phyloP scores from a whole-genome alignment of 2,797 vertebrate genomes.

The Nannoperca australis region DNA sequence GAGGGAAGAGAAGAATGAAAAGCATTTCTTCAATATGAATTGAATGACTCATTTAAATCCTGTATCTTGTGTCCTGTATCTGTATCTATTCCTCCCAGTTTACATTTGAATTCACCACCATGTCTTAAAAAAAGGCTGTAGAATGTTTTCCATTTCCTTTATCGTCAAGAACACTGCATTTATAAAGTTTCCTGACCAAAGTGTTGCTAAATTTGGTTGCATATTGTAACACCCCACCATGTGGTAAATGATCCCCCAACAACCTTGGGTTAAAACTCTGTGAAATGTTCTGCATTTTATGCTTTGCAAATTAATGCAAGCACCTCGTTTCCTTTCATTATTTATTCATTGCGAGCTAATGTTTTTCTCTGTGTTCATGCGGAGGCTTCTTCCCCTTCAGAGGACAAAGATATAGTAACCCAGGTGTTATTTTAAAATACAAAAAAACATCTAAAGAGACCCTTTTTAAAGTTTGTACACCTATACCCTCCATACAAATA shows the following conservation, averaged over 20 bases:
- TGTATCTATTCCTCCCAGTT: conserved; percentile 23
- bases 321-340: conserved; percentile 79
- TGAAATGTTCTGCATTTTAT: conserved; percentile 67
- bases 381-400: conserved; percentile 53
- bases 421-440: conserved; percentile 50
- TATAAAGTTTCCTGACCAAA: conserved; percentile 63
- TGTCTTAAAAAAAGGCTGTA: conserved; percentile 28
- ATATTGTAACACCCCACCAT: conserved; percentile 58
- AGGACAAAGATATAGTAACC: conserved; percentile 54
- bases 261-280: conserved; percentile 60
- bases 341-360: conserved; percentile 84
- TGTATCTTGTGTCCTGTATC: background rate
- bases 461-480: conserved; percentile 35
- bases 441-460: conserved; percentile 15
- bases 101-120: conserved; percentile 35
- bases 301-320: conserved; percentile 79
- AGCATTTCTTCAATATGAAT: conserved; percentile 2
- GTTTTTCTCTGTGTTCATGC: conserved; percentile 70
- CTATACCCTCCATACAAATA: conserved; percentile 14
- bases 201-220: conserved; percentile 66
- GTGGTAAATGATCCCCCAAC: conserved; percentile 73
- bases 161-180: conserved; percentile 50
- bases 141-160: conserved; percentile 65
- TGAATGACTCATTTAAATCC: background rate
- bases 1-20: conserved; percentile 11